Conservation (phyloP, 2,888 invertebrate species). For the Linnaemya vulpina region DNA sequence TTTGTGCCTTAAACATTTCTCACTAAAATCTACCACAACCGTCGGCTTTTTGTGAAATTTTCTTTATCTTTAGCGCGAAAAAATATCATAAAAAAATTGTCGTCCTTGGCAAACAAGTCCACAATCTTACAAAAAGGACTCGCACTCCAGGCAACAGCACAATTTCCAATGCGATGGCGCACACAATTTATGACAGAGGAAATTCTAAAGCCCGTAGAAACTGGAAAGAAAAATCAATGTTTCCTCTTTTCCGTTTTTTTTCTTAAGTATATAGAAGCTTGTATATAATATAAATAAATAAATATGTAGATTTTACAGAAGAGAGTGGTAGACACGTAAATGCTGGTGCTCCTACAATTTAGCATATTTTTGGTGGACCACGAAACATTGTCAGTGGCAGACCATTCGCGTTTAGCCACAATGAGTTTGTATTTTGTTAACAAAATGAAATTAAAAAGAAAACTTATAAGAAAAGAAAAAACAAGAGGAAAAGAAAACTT, state of each 20-base stretch:
- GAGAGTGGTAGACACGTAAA: constrained; percentile 18
- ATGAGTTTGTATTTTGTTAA: constrained; percentile 73
- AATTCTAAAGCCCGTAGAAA: constrained; percentile 24
- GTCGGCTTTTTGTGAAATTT: constrained; percentile 5
- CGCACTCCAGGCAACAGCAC: constrained; percentile 13
- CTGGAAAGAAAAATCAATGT: constrained; percentile 63
- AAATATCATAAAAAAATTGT: constrained; percentile 10
- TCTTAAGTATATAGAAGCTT: constrained; percentile 11
- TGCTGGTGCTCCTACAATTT: constrained; percentile 61
- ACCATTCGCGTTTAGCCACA: constrained; percentile 75
- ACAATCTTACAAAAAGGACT: constrained; percentile 26
- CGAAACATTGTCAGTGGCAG: constrained; percentile 76
- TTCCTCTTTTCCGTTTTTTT: background rate
- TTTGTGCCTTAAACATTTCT: background rate
- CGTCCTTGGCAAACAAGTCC: constrained; percentile 1
- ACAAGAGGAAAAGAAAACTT: constrained; percentile 6
- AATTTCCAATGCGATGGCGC: constrained; percentile 70
- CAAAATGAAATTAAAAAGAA: constrained; percentile 55
- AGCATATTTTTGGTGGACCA: constrained; percentile 75
- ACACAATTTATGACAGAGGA: constrained; percentile 40
- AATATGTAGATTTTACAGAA: background rate
- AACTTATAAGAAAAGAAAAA: constrained; percentile 19
- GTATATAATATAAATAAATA: constrained; percentile 34
- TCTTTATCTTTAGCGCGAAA: background rate
- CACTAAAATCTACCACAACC: background rate